Percentiles rank a stretch among this genome's conserved stretches.
Evolutionary conservation across 2,888 invertebrate genomes (phyloP).

Genomic region (Arenicola marina): DNA sequence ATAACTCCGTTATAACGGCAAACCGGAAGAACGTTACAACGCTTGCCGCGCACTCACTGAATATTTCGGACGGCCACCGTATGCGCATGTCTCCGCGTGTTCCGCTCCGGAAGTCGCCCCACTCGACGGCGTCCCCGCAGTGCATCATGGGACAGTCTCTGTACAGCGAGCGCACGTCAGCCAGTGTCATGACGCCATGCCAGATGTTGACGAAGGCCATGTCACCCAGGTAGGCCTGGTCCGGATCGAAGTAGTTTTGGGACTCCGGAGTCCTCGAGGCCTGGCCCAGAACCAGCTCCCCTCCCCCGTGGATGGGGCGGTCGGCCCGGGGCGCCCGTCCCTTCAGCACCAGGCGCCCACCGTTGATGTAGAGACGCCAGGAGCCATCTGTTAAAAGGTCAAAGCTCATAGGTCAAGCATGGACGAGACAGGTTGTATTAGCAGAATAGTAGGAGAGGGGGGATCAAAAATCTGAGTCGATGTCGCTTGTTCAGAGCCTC

Average conservation of each 20-base stretch:
- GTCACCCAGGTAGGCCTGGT: constrained; percentile 51
- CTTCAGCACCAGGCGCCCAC: not conserved
- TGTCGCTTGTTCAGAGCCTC: no score
- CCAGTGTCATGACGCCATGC: constrained; percentile 42
- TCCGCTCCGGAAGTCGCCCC: constrained; percentile 60
- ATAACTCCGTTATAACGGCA: no score
- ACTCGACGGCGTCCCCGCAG: constrained; percentile 60
- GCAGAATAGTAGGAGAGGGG: no score
- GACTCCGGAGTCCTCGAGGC: constrained; percentile 8
- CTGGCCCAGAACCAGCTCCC: constrained; percentile 57
- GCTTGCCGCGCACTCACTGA: constrained; percentile 25
- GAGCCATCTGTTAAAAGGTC: constrained; percentile 23
- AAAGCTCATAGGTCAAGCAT: no score
- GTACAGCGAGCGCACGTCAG: constrained; percentile 35
- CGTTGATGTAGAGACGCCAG: constrained; percentile 25
- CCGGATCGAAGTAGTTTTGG: constrained; percentile 36
- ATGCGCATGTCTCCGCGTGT: constrained; percentile 58
- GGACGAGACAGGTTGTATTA: no score
- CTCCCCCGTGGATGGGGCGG: constrained; percentile 43
- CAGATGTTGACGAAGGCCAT: constrained; percentile 59
- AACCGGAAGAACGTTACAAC: no score
- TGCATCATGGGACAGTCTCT: constrained; percentile 53
- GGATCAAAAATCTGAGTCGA: no score
- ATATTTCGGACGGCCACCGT: constrained; percentile 56
- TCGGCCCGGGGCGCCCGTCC: constrained; percentile 7